These are phyloP conservation scores for Austrofundulus limnaeus DNA, from an alignment of 2,113 vertebrate species.

Conservation along the genomic window DNA sequence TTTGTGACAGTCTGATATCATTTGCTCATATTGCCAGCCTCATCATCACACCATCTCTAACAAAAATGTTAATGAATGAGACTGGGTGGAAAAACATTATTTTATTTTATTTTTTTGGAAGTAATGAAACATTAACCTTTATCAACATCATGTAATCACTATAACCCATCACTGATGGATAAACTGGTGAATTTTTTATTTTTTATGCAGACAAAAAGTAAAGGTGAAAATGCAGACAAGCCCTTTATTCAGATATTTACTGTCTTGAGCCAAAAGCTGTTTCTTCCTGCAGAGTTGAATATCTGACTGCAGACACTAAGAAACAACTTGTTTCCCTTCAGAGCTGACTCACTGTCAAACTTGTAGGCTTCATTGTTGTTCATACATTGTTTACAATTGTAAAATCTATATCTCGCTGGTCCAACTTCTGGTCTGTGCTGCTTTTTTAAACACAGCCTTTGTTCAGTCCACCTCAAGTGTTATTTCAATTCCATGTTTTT, in stretches of 20 bases:
- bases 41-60: too few species aligned
- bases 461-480: conserved; percentile 31
- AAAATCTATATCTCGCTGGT: conserved; percentile 33
- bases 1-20: too few species aligned
- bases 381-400: background rate
- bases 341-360: conserved; percentile 5
- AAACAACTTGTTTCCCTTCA: background rate
- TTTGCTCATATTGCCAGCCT: too few species aligned
- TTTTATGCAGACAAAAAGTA: too few species aligned
- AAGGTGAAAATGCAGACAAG: too few species aligned
- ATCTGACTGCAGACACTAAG: background rate
- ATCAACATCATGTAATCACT: too few species aligned
- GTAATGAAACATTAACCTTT: too few species aligned
- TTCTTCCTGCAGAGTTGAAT: background rate
- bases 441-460: conserved; percentile 22
- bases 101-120: too few species aligned
- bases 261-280: background rate
- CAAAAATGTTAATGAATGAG: too few species aligned
- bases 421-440: background rate
- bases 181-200: too few species aligned
- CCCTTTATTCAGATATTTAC: background rate
- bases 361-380: background rate
- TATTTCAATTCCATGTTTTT: conserved; percentile 52
- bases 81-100: too few species aligned
- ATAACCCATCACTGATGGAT: too few species aligned